phyloP scores from a whole-genome alignment of 2,888 invertebrate genomes.

The Pelosia muscerda region DNA sequence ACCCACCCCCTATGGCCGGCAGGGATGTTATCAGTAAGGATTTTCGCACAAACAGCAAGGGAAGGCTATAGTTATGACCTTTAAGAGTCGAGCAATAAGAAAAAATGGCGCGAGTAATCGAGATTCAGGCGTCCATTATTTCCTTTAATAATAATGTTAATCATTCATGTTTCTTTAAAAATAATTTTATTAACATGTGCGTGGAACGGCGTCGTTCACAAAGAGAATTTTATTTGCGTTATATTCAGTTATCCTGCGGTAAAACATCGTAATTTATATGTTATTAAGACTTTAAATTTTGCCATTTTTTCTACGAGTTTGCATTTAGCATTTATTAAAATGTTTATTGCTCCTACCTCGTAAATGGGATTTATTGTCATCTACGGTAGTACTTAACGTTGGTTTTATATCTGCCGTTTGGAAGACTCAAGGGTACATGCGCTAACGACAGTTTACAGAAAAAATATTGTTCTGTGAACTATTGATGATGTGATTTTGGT shows the following conservation, averaged over 20 bases:
- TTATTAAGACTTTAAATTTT: conserved; percentile 35
- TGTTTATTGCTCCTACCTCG: conserved; percentile 44
- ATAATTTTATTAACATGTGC: neutral
- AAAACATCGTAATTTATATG: conserved; percentile 18
- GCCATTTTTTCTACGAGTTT: conserved; percentile 34
- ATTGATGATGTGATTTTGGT: neutral
- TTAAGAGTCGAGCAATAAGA: neutral
- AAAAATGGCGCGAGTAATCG: neutral
- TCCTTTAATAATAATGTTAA: neutral
- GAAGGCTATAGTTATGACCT: too few relatives aligned
- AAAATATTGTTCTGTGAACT: neutral
- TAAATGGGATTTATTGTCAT: conserved; percentile 46
- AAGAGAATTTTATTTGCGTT: neutral
- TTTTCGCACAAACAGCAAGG: too few relatives aligned
- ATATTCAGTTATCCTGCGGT: conserved; percentile 7
- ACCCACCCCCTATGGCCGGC: too few relatives aligned
- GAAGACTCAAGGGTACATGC: neutral
- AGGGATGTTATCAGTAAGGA: too few relatives aligned
- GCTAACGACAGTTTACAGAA: neutral
- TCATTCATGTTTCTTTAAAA: neutral
- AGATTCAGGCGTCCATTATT: neutral
- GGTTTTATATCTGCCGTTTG: conserved; percentile 21
- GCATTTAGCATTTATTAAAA: conserved; percentile 45
- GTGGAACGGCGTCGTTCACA: neutral
- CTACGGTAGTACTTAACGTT: conserved; percentile 29